These are phyloP conservation scores for Chrysolina americana DNA, from an alignment of 2,888 invertebrate species.

Conservation along the genomic window DNA sequence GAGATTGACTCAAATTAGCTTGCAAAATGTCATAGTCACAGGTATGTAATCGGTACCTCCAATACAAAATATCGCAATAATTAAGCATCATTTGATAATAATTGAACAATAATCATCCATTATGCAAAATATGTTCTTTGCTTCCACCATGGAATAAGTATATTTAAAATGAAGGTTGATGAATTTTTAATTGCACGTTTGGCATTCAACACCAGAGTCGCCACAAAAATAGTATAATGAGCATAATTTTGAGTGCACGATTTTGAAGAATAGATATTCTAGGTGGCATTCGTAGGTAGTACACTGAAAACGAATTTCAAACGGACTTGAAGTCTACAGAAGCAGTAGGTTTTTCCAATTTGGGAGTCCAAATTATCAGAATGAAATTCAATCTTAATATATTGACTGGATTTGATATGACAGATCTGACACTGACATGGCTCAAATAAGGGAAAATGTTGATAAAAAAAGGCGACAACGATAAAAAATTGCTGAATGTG, in stretches of 20 bases:
- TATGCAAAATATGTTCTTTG: not conserved
- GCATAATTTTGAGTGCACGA: not conserved
- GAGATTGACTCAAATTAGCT: not conserved
- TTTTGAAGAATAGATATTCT: not conserved
- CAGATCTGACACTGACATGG: too few relatives aligned
- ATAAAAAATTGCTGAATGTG: too few relatives aligned
- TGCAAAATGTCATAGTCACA: not conserved
- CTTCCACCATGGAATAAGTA: slow-evolving; percentile 5
- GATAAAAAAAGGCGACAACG: too few relatives aligned
- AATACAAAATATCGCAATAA: not conserved
- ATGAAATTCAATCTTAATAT: too few relatives aligned
- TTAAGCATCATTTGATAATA: not conserved
- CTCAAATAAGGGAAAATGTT: too few relatives aligned
- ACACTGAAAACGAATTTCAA: too few relatives aligned
- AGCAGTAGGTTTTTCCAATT: too few relatives aligned
- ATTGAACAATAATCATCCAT: slow-evolving; percentile 19
- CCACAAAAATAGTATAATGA: not conserved
- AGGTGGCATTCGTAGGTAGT: too few relatives aligned
- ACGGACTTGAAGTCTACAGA: too few relatives aligned
- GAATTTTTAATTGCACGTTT: slow-evolving; percentile 11
- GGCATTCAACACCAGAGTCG: slow-evolving; percentile 16
- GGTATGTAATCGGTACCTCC: not conserved
- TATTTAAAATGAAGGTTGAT: slow-evolving; percentile 11
- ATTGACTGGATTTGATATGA: too few relatives aligned
- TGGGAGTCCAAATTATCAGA: too few relatives aligned